phyloP scores from a whole-genome alignment of 2,797 vertebrate species.

The Margarornis squamiger region DNA sequence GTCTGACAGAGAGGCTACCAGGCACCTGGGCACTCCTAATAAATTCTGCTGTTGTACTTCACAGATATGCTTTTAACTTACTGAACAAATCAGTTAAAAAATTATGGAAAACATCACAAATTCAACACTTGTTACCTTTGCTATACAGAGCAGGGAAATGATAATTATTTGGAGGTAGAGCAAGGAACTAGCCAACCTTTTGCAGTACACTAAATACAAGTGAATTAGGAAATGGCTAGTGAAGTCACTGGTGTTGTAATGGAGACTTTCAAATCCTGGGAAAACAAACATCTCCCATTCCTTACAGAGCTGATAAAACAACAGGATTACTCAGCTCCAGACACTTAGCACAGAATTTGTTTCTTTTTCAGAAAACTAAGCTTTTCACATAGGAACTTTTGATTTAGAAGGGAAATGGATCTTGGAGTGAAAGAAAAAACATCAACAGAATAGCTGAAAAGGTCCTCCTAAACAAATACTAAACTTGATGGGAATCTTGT shows the following conservation, averaged over 20 bases:
- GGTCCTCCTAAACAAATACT: not conserved
- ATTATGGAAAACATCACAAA: not conserved
- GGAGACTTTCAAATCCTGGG: not conserved
- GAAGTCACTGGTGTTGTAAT: not conserved
- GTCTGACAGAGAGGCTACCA: not conserved
- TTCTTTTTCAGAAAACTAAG: not conserved
- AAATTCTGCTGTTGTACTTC: not conserved
- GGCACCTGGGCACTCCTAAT: not conserved
- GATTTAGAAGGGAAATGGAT: not conserved
- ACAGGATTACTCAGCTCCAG: not conserved
- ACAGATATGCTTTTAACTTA: not conserved
- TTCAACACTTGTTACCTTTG: not conserved
- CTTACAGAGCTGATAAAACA: not conserved
- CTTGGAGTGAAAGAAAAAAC: not conserved
- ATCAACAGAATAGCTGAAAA: not conserved
- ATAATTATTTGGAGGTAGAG: not conserved
- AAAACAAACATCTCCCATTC: slow-evolving; percentile 22
- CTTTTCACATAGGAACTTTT: not conserved
- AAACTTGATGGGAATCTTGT: not conserved
- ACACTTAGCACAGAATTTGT: not conserved
- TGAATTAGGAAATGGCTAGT: not conserved
- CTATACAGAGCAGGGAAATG: not conserved
- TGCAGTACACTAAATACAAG: not conserved
- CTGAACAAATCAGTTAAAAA: not conserved
- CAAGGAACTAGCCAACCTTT: not conserved